Evolutionary conservation across 2,797 vertebrate species (phyloP).

Genomic region (Megaceryle alcyon): DNA sequence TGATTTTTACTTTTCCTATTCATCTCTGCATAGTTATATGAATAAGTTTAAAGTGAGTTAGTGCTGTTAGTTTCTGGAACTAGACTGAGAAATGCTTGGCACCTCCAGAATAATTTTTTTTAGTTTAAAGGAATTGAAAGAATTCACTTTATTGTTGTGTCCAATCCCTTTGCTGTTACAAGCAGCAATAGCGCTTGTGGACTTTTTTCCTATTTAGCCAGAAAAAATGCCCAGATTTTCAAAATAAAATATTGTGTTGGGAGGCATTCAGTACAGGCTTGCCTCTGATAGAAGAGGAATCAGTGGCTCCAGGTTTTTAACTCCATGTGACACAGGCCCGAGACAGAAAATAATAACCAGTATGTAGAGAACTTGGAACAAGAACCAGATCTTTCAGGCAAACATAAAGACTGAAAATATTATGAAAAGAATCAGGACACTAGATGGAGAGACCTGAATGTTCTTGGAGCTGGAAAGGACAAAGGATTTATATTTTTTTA

Average conservation of each 20-base stretch:
- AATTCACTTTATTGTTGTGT: not conserved
- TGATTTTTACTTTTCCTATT: not conserved
- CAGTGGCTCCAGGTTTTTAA: not conserved
- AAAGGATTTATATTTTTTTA: not conserved
- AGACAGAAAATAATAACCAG: not conserved
- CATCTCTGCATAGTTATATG: not conserved
- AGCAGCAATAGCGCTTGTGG: accelerated
- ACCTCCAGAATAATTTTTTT: not conserved
- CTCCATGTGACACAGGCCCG: not conserved
- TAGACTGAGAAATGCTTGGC: not conserved
- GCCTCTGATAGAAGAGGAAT: not conserved
- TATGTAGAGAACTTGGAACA: not conserved
- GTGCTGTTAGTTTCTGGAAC: not conserved
- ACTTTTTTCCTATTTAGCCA: not conserved
- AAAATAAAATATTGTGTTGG: not conserved
- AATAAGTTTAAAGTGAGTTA: not conserved
- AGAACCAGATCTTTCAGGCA: not conserved
- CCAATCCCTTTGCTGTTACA: not conserved
- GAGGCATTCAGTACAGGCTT: not conserved
- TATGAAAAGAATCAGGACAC: not conserved
- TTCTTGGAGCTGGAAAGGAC: not conserved
- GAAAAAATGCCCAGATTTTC: not conserved
- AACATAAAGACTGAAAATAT: not conserved
- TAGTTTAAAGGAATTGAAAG: not conserved
- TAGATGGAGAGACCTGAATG: not conserved